A percentile compares a stretch with the other conserved stretches of the same genome.
Evolutionary conservation across 2,797 vertebrate genomes (phyloP).

Genomic region (Sardinella longiceps): DNA sequence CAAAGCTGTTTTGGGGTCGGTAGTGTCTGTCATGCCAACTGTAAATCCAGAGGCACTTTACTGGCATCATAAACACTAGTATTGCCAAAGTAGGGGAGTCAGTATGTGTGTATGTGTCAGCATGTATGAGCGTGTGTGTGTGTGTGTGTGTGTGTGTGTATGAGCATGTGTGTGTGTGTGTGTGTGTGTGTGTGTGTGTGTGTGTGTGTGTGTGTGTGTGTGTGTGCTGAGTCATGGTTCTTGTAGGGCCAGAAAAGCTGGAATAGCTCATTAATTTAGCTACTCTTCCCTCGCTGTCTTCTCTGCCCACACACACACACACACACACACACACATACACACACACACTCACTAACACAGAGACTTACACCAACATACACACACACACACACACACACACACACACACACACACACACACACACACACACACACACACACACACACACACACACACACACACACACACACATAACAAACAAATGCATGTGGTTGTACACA

Average conservation of each 20-base stretch:
- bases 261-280: slow-evolving; percentile 76
- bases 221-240: slow-evolving; percentile 67
- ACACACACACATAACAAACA: slow-evolving; percentile 70
- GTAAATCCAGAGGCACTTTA: too few relatives aligned
- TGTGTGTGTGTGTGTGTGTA: neutral
- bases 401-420: slow-evolving; percentile 61
- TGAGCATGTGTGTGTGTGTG: too few relatives aligned
- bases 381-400: slow-evolving; percentile 59
- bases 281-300: slow-evolving; percentile 70
- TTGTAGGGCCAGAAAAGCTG: slow-evolving; percentile 67
- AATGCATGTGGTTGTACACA: slow-evolving; percentile 67
- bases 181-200: too few relatives aligned
- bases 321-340: slow-evolving; percentile 63
- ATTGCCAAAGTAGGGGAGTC: too few relatives aligned
- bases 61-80: too few relatives aligned
- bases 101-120: too few relatives aligned
- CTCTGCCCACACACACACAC: slow-evolving; percentile 71
- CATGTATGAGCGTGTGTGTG: too few relatives aligned
- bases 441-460: slow-evolving; percentile 60
- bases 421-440: neutral
- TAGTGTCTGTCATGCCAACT: too few relatives aligned
- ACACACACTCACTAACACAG: too few relatives aligned
- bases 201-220: neutral
- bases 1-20: too few relatives aligned
- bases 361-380: neutral